phyloP scores from a whole-genome alignment of 2,113 vertebrate species.

The Lepisosteus oculatus region DNA sequence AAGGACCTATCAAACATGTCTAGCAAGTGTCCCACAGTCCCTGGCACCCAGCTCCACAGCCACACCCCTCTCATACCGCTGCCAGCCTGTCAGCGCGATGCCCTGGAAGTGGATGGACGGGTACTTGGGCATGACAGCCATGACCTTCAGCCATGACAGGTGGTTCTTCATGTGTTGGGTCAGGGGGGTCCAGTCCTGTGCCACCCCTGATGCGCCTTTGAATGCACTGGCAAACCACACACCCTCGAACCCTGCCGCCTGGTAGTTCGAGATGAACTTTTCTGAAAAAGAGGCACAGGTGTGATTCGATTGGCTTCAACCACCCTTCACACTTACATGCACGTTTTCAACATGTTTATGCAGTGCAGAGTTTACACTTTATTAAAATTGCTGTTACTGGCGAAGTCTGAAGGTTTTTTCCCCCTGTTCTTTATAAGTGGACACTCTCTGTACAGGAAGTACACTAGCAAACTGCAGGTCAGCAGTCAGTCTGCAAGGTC shows the following conservation, averaged over 20 bases:
- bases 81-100: conserved; percentile 70
- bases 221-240: conserved; percentile 76
- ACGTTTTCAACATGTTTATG: no score
- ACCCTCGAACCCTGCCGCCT: conserved; percentile 51
- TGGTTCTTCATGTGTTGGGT: conserved; percentile 66
- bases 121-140: conserved; percentile 44
- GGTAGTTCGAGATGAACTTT: conserved; percentile 53
- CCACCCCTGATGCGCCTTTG: conserved; percentile 62
- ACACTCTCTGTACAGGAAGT: no score
- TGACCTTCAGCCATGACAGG: conserved; percentile 64
- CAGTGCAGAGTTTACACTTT: no score
- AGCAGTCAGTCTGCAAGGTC: no score
- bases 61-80: conserved; percentile 53
- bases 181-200: conserved; percentile 60
- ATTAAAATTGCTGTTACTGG: no score
- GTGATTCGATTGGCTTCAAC: not conserved
- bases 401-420: no score
- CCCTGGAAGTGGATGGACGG: conserved; percentile 53
- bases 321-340: no score
- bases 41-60: not conserved
- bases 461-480: no score
- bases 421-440: no score
- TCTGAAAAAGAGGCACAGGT: conserved; percentile 38
- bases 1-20: no score
- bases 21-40: not conserved